Conservation (phyloP, 2,888 invertebrate species). For the Byasa hedistus region DNA sequence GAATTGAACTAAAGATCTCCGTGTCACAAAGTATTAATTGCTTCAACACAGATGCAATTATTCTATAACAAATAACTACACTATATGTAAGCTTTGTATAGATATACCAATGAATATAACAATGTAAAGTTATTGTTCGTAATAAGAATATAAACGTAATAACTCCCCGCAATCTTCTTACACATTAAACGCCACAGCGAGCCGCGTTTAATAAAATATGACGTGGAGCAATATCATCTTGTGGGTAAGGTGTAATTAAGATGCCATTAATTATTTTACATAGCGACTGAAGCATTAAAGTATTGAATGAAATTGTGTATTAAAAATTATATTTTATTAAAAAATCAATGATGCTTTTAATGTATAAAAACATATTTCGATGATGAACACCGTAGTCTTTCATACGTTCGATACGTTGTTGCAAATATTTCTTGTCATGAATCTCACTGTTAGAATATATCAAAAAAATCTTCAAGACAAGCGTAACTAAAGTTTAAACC, state of each 20-base stretch:
- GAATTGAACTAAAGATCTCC: too few species aligned
- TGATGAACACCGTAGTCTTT: too few species aligned
- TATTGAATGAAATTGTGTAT: not conserved
- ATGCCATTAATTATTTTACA: slow-evolving; percentile 10
- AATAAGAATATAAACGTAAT: not conserved
- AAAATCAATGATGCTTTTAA: not conserved
- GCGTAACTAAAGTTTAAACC: too few species aligned
- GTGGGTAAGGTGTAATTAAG: slow-evolving; percentile 20
- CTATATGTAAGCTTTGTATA: not conserved
- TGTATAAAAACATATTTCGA: too few species aligned
- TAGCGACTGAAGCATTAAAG: not conserved
- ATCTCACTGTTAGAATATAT: too few species aligned
- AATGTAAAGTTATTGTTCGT: not conserved
- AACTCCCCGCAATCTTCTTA: not conserved
- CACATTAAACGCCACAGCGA: slow-evolving; percentile 11
- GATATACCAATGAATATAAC: not conserved
- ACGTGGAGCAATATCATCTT: slow-evolving; percentile 21
- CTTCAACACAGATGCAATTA: too few species aligned
- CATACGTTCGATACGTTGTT: too few species aligned
- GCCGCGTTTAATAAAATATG: slow-evolving; percentile 14
- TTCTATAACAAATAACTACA: not conserved
- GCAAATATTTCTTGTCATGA: too few species aligned
- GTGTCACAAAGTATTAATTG: too few species aligned
- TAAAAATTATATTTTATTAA: not conserved
- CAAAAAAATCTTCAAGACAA: too few species aligned